Percentiles rank a stretch among this genome's conserved stretches.
phyloP scores from a whole-genome alignment of 2,797 vertebrate species.

The Tenualosa ilisha region DNA sequence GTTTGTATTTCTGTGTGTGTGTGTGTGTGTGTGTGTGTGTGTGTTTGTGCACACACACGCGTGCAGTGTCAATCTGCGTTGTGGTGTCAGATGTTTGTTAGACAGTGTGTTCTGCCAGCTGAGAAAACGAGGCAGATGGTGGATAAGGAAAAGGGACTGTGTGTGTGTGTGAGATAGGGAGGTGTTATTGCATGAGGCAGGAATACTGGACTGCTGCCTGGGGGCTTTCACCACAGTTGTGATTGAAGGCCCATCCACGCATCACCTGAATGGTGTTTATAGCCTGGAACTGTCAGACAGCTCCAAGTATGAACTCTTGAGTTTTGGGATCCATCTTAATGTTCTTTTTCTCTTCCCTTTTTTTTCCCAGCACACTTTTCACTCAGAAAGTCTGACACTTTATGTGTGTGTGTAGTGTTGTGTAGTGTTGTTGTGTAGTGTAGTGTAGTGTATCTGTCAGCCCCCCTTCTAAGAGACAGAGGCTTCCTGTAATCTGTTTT shows the following conservation, averaged over 20 bases:
- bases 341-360: not conserved
- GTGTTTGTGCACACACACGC: not conserved
- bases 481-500: not conserved
- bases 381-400: not conserved
- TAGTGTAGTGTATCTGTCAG: not conserved
- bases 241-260: not conserved
- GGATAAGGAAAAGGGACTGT: not conserved
- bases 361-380: not conserved
- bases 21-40: constrained; percentile 11
- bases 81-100: constrained; percentile 34
- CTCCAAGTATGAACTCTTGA: not conserved
- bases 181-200: not conserved
- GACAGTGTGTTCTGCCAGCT: constrained; percentile 1
- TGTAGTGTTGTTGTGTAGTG: not conserved
- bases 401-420: not conserved
- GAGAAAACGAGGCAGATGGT: not conserved
- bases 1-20: no score
- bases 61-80: not conserved
- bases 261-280: constrained; percentile 4
- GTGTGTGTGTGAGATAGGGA: not conserved
- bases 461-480: not conserved
- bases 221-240: constrained; percentile 23
- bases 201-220: constrained; percentile 4
- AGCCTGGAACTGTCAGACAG: constrained; percentile 5
- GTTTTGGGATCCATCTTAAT: not conserved